These are phyloP conservation scores for Neolamprologus fasciatus DNA, from an alignment of 2,113 vertebrate species.

Conservation along the genomic window DNA sequence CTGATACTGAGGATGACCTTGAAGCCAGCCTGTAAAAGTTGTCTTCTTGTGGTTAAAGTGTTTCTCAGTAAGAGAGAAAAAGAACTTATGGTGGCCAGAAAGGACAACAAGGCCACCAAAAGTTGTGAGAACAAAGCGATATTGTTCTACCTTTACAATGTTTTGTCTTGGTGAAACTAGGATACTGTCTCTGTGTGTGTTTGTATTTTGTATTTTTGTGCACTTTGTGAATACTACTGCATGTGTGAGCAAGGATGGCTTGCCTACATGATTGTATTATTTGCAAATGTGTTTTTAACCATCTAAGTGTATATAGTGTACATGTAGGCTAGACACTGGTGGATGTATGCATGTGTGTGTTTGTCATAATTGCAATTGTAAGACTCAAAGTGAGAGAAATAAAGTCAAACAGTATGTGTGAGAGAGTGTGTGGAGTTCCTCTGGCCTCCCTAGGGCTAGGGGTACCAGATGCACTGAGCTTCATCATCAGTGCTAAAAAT, in stretches of 20 bases:
- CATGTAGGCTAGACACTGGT: background rate
- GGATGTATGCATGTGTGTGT: background rate
- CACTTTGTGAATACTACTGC: background rate
- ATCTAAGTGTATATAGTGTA: background rate
- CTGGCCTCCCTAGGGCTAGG: slow-evolving; percentile 66
- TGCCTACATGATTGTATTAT: background rate
- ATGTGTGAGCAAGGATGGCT: background rate
- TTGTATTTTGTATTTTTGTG: background rate
- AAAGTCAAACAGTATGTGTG: background rate
- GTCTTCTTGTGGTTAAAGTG: background rate
- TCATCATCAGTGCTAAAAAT: slow-evolving; percentile 73
- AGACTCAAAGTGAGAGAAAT: background rate
- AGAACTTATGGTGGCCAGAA: background rate
- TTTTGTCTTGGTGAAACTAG: background rate
- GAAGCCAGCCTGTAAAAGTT: background rate
- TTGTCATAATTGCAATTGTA: background rate
- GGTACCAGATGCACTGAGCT: slow-evolving; percentile 66
- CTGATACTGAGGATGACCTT: background rate
- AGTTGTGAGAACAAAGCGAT: background rate
- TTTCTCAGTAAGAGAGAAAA: background rate
- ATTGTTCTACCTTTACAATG: background rate
- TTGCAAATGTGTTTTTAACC: background rate
- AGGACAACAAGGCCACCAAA: background rate
- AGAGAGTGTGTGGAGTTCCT: slow-evolving; percentile 1
- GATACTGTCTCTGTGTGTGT: background rate